Evolutionary conservation across 2,888 invertebrate species (phyloP).

Genomic region (Pristionchus arcanus): DNA sequence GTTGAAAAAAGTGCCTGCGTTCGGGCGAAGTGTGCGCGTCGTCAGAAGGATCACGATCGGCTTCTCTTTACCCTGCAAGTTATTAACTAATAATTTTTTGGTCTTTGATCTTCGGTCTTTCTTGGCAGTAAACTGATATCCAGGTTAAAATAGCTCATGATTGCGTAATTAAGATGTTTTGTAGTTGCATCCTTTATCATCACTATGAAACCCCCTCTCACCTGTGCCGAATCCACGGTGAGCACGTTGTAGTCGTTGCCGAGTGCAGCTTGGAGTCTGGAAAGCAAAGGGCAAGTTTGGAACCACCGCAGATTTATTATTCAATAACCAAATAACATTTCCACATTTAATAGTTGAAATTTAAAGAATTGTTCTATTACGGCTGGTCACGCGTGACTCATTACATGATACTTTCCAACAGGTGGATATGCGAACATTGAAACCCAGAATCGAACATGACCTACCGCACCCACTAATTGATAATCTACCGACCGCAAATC

Average conservation of each 20-base stretch:
- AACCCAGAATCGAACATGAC: no score
- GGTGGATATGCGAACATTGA: no score
- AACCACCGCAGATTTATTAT: neutral
- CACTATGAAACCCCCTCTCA: neutral
- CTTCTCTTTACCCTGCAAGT: neutral
- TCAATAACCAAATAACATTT: neutral
- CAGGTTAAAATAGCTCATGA: no score
- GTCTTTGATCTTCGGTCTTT: neutral
- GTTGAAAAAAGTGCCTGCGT: neutral
- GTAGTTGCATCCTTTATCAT: no score
- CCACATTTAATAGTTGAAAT: no score
- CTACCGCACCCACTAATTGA: neutral
- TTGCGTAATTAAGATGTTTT: no score
- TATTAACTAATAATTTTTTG: no score
- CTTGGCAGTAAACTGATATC: no score
- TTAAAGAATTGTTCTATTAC: no score
- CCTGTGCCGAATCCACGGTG: slow-evolving; percentile 34
- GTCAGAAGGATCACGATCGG: neutral
- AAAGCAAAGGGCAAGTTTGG: neutral
- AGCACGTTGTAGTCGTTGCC: neutral
- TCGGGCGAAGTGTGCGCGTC: neutral
- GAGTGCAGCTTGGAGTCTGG: neutral
- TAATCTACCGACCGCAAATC: neutral
- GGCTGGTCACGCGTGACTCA: no score
- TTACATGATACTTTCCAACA: no score